Evolutionary conservation across 92 coral and sea anemone genomes (phyloP), one percentile per base, ranked within the genome.

Genomic region (Epizoanthus fatuus): DNA sequence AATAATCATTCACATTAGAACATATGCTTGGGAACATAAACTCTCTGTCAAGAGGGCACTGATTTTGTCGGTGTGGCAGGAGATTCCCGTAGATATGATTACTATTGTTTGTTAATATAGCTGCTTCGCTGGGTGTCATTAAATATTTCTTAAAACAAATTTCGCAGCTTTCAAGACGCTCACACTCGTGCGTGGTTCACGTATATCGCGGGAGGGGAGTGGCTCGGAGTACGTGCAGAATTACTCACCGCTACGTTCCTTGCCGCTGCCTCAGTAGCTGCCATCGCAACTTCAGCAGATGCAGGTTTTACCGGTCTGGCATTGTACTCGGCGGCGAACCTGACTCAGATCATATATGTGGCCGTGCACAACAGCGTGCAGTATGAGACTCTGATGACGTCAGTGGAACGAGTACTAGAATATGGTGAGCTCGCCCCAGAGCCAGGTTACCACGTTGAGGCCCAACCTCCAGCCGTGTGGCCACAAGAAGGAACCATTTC

Each of bases 391-490:
- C 65, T 74, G 83, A 87, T 87, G 91, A 85, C 84, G 59, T 87
- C 91, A 15, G 90, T 87, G 45, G 90, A 87, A 51, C 86, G 90
- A 40, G 86, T 87, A 17, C 86, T 79, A 2, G 86, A 87, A 62
- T 87, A 87, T 59, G 42, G 70, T 59, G 14, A 72, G 20, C 72
- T 87, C 29, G 69, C 69, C 9, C 17, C 81, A 32, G 91, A 87
- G 79, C 76, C 83, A 62, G 86, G 79, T 13, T 78, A 80, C 29
- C 82, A 87, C 51, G 14, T 63, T 42, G 66, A 72, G 22, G n/a
- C 63, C 25, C 76, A 81, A 42, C 86, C 87, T 14, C 20, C 58
- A 63, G 57, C 38, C 42, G 25, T 55, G 44, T 87, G 83, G 91
- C 86, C 81, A 62, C 69, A 74, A 51, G 82, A 72, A 69, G 86